Percentiles rank a stretch among this genome's conserved stretches.
phyloP scores from a whole-genome alignment of 2,113 vertebrate genomes.

The Barnardius zonarius region DNA sequence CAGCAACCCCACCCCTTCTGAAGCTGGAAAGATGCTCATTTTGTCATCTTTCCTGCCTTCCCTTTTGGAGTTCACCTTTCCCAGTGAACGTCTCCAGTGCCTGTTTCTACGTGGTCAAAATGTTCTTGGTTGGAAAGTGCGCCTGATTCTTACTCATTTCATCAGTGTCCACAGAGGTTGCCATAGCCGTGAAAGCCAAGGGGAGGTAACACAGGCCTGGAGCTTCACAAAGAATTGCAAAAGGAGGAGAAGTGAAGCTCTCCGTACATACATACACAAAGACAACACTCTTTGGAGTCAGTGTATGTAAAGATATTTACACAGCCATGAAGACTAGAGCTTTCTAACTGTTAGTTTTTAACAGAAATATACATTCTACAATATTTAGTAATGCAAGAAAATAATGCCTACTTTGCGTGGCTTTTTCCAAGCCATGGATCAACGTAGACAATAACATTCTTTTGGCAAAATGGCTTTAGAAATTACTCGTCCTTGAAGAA shows the following conservation, averaged over 20 bases:
- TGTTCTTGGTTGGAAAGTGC: background rate
- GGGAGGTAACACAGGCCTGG: background rate
- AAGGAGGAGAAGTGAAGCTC: background rate
- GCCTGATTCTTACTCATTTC: background rate
- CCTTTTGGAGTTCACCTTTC: background rate
- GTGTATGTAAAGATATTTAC: background rate
- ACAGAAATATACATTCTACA: background rate
- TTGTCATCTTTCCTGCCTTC: background rate
- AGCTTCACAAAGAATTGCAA: background rate
- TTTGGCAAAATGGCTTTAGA: background rate
- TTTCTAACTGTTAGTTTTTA: background rate
- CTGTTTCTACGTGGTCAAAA: background rate
- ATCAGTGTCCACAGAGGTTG: background rate
- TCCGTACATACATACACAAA: background rate
- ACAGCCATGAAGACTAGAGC: background rate
- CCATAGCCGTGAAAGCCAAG: background rate
- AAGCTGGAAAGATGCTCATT: background rate
- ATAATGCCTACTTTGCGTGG: background rate
- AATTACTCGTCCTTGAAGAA: conserved; percentile 25
- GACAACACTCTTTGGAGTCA: background rate
- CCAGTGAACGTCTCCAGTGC: background rate
- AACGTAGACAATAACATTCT: background rate
- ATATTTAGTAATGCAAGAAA: background rate
- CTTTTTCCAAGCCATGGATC: background rate
- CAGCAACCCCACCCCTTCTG: background rate